These are phyloP conservation scores for Eptesicus fuscus DNA, from an alignment of 2,113 vertebrate species.

Conservation along the genomic window DNA sequence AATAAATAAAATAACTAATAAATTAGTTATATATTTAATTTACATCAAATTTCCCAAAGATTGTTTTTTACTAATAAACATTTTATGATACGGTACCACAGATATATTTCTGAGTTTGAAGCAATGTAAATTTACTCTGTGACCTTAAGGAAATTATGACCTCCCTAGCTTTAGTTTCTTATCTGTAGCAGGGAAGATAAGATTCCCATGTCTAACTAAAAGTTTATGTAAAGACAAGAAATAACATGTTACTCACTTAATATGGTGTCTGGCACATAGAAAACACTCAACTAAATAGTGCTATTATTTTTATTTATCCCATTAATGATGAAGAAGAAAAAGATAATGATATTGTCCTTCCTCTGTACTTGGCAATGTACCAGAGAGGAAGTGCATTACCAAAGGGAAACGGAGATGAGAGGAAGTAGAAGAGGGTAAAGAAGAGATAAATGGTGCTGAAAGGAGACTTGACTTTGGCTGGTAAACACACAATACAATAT, in stretches of 20 bases:
- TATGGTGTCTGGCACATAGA: neutral
- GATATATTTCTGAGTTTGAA: neutral
- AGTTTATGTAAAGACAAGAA: neutral
- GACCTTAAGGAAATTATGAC: neutral
- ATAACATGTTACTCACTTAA: neutral
- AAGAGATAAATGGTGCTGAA: neutral
- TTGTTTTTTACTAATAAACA: neutral
- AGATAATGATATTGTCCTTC: neutral
- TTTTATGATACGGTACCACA: neutral
- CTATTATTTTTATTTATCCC: neutral
- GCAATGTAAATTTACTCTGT: neutral
- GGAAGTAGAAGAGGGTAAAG: neutral
- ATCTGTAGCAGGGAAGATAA: neutral
- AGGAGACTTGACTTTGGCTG: neutral
- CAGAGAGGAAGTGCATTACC: neutral
- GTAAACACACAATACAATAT: neutral
- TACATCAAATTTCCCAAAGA: neutral
- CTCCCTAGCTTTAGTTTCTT: slow-evolving; percentile 11
- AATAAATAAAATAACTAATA: neutral
- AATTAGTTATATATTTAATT: neutral
- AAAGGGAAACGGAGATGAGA: neutral
- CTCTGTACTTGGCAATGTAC: neutral
- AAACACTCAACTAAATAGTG: neutral
- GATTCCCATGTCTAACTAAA: neutral
- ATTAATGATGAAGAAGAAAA: neutral